These are phyloP conservation scores for Sogatella furcifera DNA, from an alignment of 1,140 invertebrate genomes.

Conservation along the genomic window DNA sequence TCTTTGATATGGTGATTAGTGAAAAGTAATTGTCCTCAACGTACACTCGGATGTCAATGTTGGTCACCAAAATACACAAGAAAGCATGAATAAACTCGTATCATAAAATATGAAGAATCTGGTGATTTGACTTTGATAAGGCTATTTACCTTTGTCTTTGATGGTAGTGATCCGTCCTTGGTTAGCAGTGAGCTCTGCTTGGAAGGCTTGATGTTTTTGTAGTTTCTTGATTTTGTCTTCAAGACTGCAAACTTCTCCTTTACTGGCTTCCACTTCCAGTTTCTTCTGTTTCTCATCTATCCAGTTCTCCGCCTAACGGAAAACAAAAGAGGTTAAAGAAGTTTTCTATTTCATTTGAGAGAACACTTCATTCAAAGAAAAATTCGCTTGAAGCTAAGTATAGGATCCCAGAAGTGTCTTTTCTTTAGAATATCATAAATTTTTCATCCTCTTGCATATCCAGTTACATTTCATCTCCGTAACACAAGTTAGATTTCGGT, in stretches of 20 bases:
- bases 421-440: no score
- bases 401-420: not conserved
- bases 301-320: constrained; percentile 66
- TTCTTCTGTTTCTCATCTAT: constrained; percentile 89
- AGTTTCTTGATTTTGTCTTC: constrained; percentile 89
- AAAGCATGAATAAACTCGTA: no score
- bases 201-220: constrained; percentile 97
- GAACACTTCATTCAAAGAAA: not conserved
- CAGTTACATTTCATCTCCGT: no score
- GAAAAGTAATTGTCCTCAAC: no score
- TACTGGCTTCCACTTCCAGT: constrained; percentile 56
- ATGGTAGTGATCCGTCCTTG: constrained; percentile 76
- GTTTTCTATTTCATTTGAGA: no score
- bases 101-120: no score
- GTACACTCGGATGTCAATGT: no score
- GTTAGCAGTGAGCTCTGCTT: constrained; percentile 88
- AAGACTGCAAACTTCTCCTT: constrained; percentile 58
- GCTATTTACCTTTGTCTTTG: constrained; percentile 41
- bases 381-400: not conserved
- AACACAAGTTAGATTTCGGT: no score
- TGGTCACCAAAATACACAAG: no score
- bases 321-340: not conserved
- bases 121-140: no score
- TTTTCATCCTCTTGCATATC: no score
- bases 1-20: no score